Base-by-base conservation (phyloP, 2,113 vertebrate genomes). In the Rhodinocichla rosea region DNA sequence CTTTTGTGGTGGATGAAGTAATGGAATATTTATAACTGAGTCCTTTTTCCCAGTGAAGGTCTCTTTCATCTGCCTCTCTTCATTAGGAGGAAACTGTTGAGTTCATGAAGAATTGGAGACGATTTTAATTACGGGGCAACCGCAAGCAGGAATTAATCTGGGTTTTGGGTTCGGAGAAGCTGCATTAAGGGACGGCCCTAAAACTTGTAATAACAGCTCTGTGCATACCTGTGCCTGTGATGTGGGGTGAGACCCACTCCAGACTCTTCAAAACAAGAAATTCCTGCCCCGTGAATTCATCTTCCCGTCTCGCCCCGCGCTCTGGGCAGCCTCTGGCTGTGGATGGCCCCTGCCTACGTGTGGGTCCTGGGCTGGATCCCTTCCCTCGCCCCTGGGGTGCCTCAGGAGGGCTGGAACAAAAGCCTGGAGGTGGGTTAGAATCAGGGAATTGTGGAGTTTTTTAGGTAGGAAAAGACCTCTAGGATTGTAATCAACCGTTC, bases 51-150 rank as follows among this genome's bases (percentile, higher is more conserved):
- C 95, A 96, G 85, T 83, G 87, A 96, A 95, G 92, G 94, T 90
- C 95, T 74, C 93, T 95, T 96, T 97, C 92, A 94, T 97, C 94
- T 92, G 87, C 93, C 93, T 94, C 68, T 14, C 88, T 94, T 95
- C 92, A 47, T 92, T 91, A 94, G 39, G 64, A 86, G 94, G 94
- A 77, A 94, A 90, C 92, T 67, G 91, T 94, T 83, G 95, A 91
- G 93, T 95, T 95, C 85, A 73, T 67, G 96, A 80, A 94, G 95
- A 94, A 91, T 80, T 50, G 95, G 95, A 96, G 96, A 93, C 87
- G 16, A 85, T 94, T 95, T 95, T 96, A 94, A 96, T 96, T 92
- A 93, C 6, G 68, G 92, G 94, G 84, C 63, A 20, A 88, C 96
- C 90, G 8, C 94, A 90, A 73, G 94, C 64, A 49, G 77, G 93